Evolutionary conservation across 2,888 invertebrate genomes (phyloP).

Genomic region (Spisula subtruncata): DNA sequence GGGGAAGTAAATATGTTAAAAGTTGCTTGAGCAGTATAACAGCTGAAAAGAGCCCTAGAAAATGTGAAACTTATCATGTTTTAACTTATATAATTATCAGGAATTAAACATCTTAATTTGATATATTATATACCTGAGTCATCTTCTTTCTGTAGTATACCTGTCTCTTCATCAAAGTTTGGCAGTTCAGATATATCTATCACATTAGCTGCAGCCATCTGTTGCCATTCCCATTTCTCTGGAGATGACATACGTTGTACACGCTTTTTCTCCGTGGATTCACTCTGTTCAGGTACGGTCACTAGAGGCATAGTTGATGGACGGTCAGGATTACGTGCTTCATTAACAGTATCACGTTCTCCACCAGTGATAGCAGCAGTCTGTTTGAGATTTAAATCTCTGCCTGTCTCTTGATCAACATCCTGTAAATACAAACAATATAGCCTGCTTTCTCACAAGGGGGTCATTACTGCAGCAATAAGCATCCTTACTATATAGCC

Average conservation of each 20-base stretch:
- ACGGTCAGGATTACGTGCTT: slow-evolving; percentile 95
- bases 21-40: no score
- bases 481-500: no score
- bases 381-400: slow-evolving; percentile 95
- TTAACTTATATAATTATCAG: no score
- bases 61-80: no score
- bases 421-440: slow-evolving; percentile 89
- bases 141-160: slow-evolving; percentile 93
- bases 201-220: slow-evolving; percentile 97
- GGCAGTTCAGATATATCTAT: slow-evolving; percentile 97
- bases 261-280: slow-evolving; percentile 76
- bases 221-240: slow-evolving; percentile 98
- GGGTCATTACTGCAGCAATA: no score
- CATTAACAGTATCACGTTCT: slow-evolving; percentile 87
- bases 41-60: no score
- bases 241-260: slow-evolving; percentile 94
- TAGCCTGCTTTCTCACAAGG: not conserved
- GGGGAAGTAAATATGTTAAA: no score
- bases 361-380: slow-evolving; percentile 78
- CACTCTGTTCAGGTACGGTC: slow-evolving; percentile 89
- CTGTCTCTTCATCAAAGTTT: slow-evolving; percentile 99
- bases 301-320: slow-evolving; percentile 90
- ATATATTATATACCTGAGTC: slow-evolving; percentile 82
- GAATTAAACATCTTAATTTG: no score
- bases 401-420: slow-evolving; percentile 97